Conservation (phyloP, 2,888 invertebrate species). For the Drosophila nigricruria region DNA sequence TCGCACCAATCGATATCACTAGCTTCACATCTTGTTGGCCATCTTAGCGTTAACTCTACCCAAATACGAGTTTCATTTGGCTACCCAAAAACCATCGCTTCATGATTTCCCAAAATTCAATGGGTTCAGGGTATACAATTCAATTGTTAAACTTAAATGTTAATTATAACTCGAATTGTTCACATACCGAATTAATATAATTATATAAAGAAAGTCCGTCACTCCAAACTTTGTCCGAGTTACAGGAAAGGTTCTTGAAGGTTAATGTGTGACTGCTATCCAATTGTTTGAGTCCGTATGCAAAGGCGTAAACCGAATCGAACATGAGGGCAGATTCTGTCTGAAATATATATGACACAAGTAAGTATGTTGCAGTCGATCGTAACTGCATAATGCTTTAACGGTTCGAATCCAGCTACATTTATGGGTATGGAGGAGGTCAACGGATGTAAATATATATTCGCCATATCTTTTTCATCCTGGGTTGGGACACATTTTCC, state of each 20-base stretch:
- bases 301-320: conserved; percentile 94
- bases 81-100: no score
- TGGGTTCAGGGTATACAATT: no score
- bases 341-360: conserved; percentile 85
- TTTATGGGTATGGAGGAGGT: no score
- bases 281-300: conserved; percentile 91
- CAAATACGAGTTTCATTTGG: no score
- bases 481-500: no score
- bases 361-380: background rate
- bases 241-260: conserved; percentile 92
- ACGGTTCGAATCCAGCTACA: background rate
- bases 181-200: conserved; percentile 89
- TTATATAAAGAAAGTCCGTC: conserved; percentile 92
- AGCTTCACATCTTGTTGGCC: no score
- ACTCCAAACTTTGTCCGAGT: conserved; percentile 91
- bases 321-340: conserved; percentile 94
- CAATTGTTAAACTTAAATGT: background rate
- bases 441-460: no score
- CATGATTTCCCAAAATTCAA: no score
- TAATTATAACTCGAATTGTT: background rate
- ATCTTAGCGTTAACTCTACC: no score
- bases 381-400: background rate
- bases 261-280: conserved; percentile 89
- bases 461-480: no score
- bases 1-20: no score